phyloP scores from a whole-genome alignment of 2,797 vertebrate species.

The Acanthurus tractus region DNA sequence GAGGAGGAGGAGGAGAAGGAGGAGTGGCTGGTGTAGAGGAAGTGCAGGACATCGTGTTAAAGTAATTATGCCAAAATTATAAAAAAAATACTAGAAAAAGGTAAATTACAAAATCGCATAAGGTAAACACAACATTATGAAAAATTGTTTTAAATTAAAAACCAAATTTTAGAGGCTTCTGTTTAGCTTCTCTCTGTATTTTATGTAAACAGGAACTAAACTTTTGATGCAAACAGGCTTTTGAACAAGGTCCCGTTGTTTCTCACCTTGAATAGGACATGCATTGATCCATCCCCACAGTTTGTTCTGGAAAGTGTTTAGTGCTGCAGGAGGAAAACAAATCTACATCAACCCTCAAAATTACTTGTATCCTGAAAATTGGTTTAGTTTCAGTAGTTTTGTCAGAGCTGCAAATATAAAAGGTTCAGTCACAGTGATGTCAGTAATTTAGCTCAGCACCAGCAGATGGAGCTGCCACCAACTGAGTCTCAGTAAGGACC shows the following conservation, averaged over 20 bases:
- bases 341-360: not conserved
- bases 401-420: not conserved
- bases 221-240: too few relatives aligned
- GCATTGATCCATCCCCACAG: not conserved
- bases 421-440: too few relatives aligned
- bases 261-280: too few relatives aligned
- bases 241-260: too few relatives aligned
- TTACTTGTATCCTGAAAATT: not conserved
- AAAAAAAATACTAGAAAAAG: not conserved
- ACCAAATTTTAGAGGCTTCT: not conserved
- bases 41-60: not conserved
- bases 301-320: not conserved
- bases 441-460: not conserved
- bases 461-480: slow-evolving; percentile 4
- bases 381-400: not conserved
- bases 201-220: too few relatives aligned
- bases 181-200: not conserved
- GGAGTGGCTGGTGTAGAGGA: not conserved
- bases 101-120: not conserved
- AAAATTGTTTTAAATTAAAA: not conserved
- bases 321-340: slow-evolving; percentile 17
- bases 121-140: not conserved
- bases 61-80: not conserved
- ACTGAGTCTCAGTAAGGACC: too few relatives aligned
- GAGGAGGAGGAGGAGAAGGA: not conserved